A percentile compares a stretch with the other conserved stretches of the same genome.
Conservation (phyloP, 2,113 vertebrate species). For the Macquaria australasica region DNA sequence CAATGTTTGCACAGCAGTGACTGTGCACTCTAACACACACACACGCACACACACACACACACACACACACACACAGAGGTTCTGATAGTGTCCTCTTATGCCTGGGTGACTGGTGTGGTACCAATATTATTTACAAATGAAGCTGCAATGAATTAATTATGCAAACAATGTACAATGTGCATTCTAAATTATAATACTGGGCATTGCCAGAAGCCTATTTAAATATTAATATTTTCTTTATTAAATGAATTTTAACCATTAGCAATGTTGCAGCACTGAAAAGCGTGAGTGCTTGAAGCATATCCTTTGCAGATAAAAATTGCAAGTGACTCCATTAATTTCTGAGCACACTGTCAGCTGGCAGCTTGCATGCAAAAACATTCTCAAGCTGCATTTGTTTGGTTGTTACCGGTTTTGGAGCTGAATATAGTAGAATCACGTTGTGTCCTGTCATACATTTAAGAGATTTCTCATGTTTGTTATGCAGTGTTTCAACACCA, state of each 20-base stretch:
- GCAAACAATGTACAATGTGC: conserved; percentile 65
- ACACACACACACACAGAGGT: conserved; percentile 22
- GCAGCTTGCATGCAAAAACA: conserved; percentile 36
- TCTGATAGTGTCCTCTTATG: conserved; percentile 23
- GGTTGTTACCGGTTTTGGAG: not conserved
- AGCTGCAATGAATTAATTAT: conserved; percentile 66
- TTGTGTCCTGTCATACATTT: conserved; percentile 10
- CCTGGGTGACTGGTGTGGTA: conserved; percentile 35
- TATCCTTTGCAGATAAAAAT: conserved; percentile 54
- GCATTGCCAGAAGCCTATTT: conserved; percentile 56
- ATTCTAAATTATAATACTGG: conserved; percentile 61
- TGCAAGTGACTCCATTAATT: conserved; percentile 49
- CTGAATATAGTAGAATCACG: not conserved
- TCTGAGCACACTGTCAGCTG: conserved; percentile 21
- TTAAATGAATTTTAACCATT: conserved; percentile 64
- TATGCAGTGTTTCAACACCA: not conserved
- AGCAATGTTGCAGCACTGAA: conserved; percentile 53
- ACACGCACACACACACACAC: conserved; percentile 27
- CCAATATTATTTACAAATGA: conserved; percentile 70
- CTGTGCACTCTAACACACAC: conserved; percentile 15
- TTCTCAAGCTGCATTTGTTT: conserved; percentile 26
- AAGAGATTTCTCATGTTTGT: conserved; percentile 3
- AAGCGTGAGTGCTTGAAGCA: conserved; percentile 46
- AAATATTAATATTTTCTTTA: conserved; percentile 72
- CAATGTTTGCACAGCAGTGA: conserved; percentile 60